A percentile compares a stretch with the other conserved stretches of the same genome.
Evolutionary conservation across 2,113 vertebrate species (phyloP).

Genomic region (Pungitius pungitius): DNA sequence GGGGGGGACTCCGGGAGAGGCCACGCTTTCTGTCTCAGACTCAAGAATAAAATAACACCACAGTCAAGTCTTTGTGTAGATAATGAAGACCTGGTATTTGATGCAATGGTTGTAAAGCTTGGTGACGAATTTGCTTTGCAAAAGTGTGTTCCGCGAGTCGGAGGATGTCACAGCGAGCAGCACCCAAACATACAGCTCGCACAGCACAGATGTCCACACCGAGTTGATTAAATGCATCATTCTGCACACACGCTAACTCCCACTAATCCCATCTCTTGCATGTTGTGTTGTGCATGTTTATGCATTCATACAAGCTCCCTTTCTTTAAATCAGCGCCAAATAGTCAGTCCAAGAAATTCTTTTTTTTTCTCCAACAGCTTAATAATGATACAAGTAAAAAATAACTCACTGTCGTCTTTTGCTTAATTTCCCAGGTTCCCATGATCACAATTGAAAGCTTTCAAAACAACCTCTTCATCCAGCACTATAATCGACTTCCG

Average conservation of each 20-base stretch:
- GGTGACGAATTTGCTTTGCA: constrained; percentile 25
- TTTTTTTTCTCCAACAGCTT: neutral
- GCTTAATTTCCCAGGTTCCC: constrained; percentile 39
- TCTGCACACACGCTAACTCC: constrained; percentile 32
- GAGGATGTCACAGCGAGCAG: constrained; percentile 3
- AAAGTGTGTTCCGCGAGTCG: constrained; percentile 11
- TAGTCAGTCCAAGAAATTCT: constrained; percentile 13
- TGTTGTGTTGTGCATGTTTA: no score
- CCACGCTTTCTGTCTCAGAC: constrained; percentile 34
- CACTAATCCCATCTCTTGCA: constrained; percentile 18
- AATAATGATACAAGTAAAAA: neutral
- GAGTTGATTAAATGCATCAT: constrained; percentile 34
- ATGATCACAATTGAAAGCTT: constrained; percentile 18
- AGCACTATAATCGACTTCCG: neutral
- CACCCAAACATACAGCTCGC: constrained; percentile 2
- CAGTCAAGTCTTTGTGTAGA: constrained; percentile 56
- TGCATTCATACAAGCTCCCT: constrained; percentile 7
- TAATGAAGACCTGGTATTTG: constrained; percentile 23
- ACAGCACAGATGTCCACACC: neutral
- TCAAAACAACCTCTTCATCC: constrained; percentile 13
- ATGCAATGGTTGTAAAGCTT: constrained; percentile 7
- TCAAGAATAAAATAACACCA: constrained; percentile 31
- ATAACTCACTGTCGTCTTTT: neutral
- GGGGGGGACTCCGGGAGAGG: constrained; percentile 32
- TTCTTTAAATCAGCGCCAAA: constrained; percentile 9